Base-by-base conservation (phyloP, 2,113 vertebrate species). In the Scopus umbretta region DNA sequence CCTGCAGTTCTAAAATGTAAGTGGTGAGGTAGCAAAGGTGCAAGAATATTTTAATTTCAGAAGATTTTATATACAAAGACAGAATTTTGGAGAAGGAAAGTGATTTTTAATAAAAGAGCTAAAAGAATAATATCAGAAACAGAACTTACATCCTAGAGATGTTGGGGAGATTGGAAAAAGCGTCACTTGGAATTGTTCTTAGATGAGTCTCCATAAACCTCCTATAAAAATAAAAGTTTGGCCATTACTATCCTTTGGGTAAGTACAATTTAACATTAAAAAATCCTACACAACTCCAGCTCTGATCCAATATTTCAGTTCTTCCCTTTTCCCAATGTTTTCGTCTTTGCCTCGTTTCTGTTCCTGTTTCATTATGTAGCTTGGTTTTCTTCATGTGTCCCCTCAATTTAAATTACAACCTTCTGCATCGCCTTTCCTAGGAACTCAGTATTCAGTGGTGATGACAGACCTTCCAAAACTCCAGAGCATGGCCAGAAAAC, bases 131-230 rank as follows among this genome's bases (percentile, higher is more conserved):
- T 73, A 45, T 55, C 22, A 65, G 32, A 95, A 92, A 36, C n/a
- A 22, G 86, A 84, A 99, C 99, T 99, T 98, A 99, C 99, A 99
- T 99, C 76, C 98, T 98, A 88, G 99, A 99, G 96, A 99, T 99
- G 98, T 99, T 99, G 95, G 98, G 98, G 94, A 99, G 97, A 96
- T 97, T 98, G 93, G 98, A 97, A 87, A 99, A 99, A 32, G 98
- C 99, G 5, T 96, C 98, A 70, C 98, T 96, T 68, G 98, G 98
- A 80, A 99, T 97, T 22, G 98, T 98, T 76, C 97, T 97, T 90
- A 99, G 97, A 52, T 97, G 97, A 43, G 99, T 99, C 97, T 99
- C 99, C 94, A 98, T 97, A 94, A 99, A 98, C 84, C 98, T 99
- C 97, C 99, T 99, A 95, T 21, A 94, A 94, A 96, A 97, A 96